Percentiles rank a stretch among this genome's conserved stretches.
Conservation (phyloP, 2,888 invertebrate genomes). For the Eilema caniola region DNA sequence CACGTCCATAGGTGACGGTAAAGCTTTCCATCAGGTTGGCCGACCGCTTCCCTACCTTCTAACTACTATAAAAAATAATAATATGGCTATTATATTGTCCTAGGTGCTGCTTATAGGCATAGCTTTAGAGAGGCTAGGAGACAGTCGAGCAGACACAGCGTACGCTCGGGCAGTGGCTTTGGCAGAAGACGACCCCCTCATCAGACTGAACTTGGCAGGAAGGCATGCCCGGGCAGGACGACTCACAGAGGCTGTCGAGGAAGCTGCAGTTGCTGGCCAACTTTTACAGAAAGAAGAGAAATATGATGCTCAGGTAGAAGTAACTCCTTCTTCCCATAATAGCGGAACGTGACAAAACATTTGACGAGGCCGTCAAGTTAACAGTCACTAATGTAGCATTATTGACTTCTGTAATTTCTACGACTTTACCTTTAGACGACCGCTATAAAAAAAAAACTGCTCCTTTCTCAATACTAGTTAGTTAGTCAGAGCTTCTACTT, state of each 20-base stretch:
- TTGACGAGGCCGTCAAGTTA: too few relatives aligned
- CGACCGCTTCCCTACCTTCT: too few relatives aligned
- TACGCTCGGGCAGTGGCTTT: conserved; percentile 68
- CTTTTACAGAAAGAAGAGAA: conserved; percentile 62
- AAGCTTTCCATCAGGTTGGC: too few relatives aligned
- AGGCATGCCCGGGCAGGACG: conserved; percentile 71
- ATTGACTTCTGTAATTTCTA: too few relatives aligned
- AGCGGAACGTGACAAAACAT: too few relatives aligned
- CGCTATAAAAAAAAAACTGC: too few relatives aligned
- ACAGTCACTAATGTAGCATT: too few relatives aligned
- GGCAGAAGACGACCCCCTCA: conserved; percentile 69
- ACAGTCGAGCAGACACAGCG: conserved; percentile 75
- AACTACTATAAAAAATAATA: not conserved
- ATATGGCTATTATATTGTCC: not conserved
- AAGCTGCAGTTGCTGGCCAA: conserved; percentile 59
- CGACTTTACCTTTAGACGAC: too few relatives aligned
- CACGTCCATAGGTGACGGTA: too few relatives aligned
- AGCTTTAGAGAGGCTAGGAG: conserved; percentile 74
- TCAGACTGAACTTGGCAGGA: conserved; percentile 75
- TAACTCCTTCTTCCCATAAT: too few relatives aligned
- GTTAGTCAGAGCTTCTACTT: too few relatives aligned
- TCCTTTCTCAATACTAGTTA: too few relatives aligned
- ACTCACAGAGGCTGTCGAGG: conserved; percentile 61
- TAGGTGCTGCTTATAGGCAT: conserved; percentile 79
- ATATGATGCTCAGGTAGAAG: conserved; percentile 68